These are phyloP conservation scores for Pseudomyrmex cubaensis DNA, from an alignment of 1,140 invertebrate species.

Conservation along the genomic window DNA sequence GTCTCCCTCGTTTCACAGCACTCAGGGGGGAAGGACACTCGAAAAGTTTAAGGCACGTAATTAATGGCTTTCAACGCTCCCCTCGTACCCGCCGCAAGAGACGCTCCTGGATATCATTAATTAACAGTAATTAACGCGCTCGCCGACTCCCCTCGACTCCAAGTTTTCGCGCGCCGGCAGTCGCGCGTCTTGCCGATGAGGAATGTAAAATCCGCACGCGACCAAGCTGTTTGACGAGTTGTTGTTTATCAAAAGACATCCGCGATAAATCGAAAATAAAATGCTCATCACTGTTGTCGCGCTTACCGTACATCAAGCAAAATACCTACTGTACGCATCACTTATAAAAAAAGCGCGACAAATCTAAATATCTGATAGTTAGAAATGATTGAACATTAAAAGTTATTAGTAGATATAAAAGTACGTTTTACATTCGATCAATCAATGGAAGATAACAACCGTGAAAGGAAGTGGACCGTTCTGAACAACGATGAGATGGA, in stretches of 20 bases:
- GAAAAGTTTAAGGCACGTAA: constrained; percentile 68
- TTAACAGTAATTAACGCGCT: constrained; percentile 60
- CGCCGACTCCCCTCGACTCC: neutral
- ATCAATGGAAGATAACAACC: constrained; percentile 17
- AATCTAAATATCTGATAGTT: no score
- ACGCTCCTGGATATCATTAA: constrained; percentile 56
- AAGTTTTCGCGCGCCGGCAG: constrained; percentile 41
- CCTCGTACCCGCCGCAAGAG: neutral
- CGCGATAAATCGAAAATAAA: neutral
- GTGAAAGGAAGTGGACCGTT: neutral
- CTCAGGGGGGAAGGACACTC: constrained; percentile 57
- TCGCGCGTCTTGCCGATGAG: constrained; percentile 46
- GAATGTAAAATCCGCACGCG: constrained; percentile 24
- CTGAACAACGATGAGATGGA: constrained; percentile 18
- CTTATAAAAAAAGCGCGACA: neutral
- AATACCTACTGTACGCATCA: neutral
- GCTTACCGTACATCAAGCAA: neutral
- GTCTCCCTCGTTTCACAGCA: constrained; percentile 27
- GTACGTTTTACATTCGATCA: constrained; percentile 8
- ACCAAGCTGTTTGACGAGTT: neutral
- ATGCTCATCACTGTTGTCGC: neutral
- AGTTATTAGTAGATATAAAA: constrained; percentile 29
- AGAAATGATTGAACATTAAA: neutral
- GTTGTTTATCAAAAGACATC: neutral
- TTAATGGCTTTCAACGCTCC: constrained; percentile 44